Conservation (phyloP, 2,888 invertebrate species). For the Phyllotreta cruciferae region DNA sequence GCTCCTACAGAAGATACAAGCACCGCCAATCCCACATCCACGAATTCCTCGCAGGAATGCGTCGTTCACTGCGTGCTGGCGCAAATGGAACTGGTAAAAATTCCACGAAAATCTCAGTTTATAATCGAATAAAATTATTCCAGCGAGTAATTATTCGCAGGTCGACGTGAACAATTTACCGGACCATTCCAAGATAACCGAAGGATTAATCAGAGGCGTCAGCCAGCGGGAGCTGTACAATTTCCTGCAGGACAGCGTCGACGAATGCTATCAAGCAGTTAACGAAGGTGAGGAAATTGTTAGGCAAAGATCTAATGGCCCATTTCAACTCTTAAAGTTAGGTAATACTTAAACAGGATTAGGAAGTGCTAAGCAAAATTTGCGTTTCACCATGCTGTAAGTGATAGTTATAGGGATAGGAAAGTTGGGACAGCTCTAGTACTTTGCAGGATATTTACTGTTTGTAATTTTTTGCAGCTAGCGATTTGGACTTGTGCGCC, state of each 20-base stretch:
- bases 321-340: too few species aligned
- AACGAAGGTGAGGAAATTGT: constrained; percentile 41
- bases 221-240: constrained; percentile 70
- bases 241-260: constrained; percentile 74
- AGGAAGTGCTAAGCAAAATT: too few species aligned
- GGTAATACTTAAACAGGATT: too few species aligned
- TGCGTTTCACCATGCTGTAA: too few species aligned
- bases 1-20: constrained; percentile 18
- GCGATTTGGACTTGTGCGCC: constrained; percentile 68
- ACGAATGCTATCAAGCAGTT: constrained; percentile 70
- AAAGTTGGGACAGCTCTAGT: too few species aligned
- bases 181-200: constrained; percentile 69
- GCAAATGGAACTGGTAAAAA: constrained; percentile 70
- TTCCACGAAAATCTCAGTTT: not conserved
- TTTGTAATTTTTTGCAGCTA: too few species aligned
- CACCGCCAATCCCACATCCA: constrained; percentile 21
- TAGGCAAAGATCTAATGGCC: too few species aligned
- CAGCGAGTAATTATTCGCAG: constrained; percentile 60
- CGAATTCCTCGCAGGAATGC: constrained; percentile 57
- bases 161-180: constrained; percentile 70
- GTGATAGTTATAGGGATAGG: too few species aligned
- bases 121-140: too few species aligned
- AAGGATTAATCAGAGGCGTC: constrained; percentile 68
- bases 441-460: too few species aligned
- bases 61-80: constrained; percentile 74